These are phyloP conservation scores for Hydrolagus affinis DNA, from an alignment of 2,113 vertebrate species.

Conservation along the genomic window DNA sequence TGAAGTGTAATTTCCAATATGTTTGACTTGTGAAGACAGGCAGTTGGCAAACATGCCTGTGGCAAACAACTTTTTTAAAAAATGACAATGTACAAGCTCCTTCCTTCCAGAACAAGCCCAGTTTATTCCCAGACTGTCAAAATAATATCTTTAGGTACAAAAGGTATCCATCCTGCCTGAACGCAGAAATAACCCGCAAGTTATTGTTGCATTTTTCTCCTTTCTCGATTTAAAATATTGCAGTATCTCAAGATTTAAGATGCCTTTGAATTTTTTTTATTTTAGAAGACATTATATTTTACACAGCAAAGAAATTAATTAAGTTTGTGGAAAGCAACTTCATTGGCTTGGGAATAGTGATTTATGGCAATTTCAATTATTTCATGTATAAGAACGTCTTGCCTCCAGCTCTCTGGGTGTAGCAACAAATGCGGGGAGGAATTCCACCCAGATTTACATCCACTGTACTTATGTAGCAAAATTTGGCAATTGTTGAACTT, in stretches of 20 bases:
- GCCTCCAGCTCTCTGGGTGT: background rate
- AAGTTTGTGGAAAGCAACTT: too few relatives aligned
- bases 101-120: background rate
- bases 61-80: constrained; percentile 44
- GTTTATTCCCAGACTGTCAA: background rate
- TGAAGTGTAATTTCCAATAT: constrained; percentile 48
- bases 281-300: background rate
- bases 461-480: too few relatives aligned
- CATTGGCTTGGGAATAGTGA: too few relatives aligned
- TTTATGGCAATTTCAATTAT: background rate
- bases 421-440: too few relatives aligned
- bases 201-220: background rate
- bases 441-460: too few relatives aligned
- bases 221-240: background rate
- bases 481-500: too few relatives aligned
- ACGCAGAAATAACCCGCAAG: background rate
- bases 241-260: background rate
- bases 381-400: background rate
- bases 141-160: background rate
- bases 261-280: too few relatives aligned
- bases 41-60: constrained; percentile 47
- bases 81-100: constrained; percentile 33
- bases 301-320: background rate
- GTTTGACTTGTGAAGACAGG: constrained; percentile 45
- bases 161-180: background rate